Base-by-base conservation (phyloP, 1,140 invertebrate species). In the Drosophila neocordata region DNA sequence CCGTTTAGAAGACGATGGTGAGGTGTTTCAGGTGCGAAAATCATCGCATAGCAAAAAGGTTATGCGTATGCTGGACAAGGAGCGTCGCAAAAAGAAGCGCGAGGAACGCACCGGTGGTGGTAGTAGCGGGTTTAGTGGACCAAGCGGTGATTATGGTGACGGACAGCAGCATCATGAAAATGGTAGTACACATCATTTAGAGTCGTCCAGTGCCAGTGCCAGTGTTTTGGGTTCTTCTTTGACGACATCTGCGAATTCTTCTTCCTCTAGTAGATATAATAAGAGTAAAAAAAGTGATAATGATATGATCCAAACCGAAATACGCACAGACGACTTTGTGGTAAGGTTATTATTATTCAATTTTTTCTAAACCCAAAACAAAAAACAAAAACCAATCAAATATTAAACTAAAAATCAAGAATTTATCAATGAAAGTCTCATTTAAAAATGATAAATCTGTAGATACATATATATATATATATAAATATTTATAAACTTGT, bases 1-100 rank as follows among this genome's bases (percentile, higher is more conserved):
- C 71, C 66, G n/a, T 48, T 48, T 92, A 94, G 96, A 95, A 83
- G 96, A 96, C 83, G 96, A 97, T 88, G 95, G 94, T 15, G 97
- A 98, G 92, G 95, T 97, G 38, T 98, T 99, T 92, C 96, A 97
- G 94, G 96, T 98, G 35, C 98, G 97, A 92, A 98, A 98, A 92
- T 98, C 97, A 8, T 97, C 96, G 11, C 96, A 98, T 76, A 98
- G 97, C 92, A 96, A 97, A 92, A 95, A 96, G 92, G 94, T 98
- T 58, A 95, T 96, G 92, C 97, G 96, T 90, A 95, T 96, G 79
- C 92, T 97, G 79, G 96, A 98, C 90, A 96, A 96, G 92, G 96
- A 97, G 85, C 92, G 93, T 69, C 93, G 93, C 57, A 95, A 95
- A 90, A 95, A 95, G 91, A 95, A 94, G 92, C 94, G 94, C 88